Evolutionary conservation across 2,888 invertebrate genomes (phyloP), one percentile per base, ranked within the genome.

Genomic region (Pyrrhia umbra): DNA sequence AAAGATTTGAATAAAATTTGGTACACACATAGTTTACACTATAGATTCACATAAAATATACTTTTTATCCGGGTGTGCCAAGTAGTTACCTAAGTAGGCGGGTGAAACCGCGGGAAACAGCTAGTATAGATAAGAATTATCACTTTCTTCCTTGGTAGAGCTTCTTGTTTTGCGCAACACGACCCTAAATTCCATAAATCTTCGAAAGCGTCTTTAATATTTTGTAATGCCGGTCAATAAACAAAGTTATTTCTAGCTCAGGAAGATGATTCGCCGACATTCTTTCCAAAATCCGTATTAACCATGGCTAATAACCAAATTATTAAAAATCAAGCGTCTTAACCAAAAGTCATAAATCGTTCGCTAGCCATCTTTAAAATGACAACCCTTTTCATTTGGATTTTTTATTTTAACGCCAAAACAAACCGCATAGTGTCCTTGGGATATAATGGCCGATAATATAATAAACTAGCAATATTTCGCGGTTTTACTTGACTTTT

Each of bases 361-460:
- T 80, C 79, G 80, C 80, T 73, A 69, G 68, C 69, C 66, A 68
- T 75, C 75, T 81, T 81, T 73, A 80, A 85, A 85, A 82, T 72
- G 87, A 86, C 85, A 87, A 89, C 89, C 88, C 86, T 88, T 88
- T 86, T 89, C 89, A 88, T 78, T 66, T 73, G 25, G 30, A 74
- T 79, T 67, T 78, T 79, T 83, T 80, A 73, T 81, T 85, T 84
- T 81, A 78, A 81, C 71, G 65, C 81, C 70, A 87, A 88, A 90
- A 88, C 88, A 89, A 90, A 91, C 92, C 92, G 75, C 91, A 84
- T 43, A 45, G 49, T 75, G 85, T 42, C 90, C 90, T 90, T 88
- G 87, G 63, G 37, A 59, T 70, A 69, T 82, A 82, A 85, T 79
- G 78, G 77, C 74, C 75, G 18, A 59, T 80, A 81, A 79, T 77